phyloP scores from a whole-genome alignment of 2,113 vertebrate species.

The Pica pica region DNA sequence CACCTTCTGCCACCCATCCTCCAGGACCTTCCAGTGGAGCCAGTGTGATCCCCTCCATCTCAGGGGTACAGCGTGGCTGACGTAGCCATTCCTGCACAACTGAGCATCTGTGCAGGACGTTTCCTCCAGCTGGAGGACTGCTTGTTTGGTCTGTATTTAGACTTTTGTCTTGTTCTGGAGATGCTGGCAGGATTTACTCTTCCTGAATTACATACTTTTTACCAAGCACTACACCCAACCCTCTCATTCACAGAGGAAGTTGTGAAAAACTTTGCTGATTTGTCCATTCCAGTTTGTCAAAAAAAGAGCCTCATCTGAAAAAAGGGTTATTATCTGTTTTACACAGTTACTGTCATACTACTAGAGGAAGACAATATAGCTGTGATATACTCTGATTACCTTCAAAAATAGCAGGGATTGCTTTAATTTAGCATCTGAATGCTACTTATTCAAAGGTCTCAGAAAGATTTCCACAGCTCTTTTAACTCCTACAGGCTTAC shows the following conservation, averaged over 20 bases:
- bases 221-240: not conserved
- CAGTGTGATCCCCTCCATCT: not conserved
- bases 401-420: not conserved
- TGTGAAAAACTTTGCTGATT: not conserved
- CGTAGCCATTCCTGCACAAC: not conserved
- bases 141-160: not conserved
- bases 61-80: not conserved
- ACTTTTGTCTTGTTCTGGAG: not conserved
- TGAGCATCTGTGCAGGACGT: not conserved
- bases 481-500: not conserved
- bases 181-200: not conserved
- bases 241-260: not conserved
- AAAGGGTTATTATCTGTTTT: not conserved
- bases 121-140: not conserved
- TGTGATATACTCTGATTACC: not conserved
- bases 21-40: not conserved
- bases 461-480: not conserved
- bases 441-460: not conserved
- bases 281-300: not conserved
- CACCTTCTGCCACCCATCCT: not conserved
- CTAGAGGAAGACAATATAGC: not conserved
- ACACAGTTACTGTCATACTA: not conserved
- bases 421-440: not conserved
- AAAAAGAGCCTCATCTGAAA: not conserved
- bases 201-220: not conserved